Percentiles rank a stretch among this genome's conserved stretches.
phyloP scores from a whole-genome alignment of 2,888 invertebrate genomes.

The Polyploca ridens region DNA sequence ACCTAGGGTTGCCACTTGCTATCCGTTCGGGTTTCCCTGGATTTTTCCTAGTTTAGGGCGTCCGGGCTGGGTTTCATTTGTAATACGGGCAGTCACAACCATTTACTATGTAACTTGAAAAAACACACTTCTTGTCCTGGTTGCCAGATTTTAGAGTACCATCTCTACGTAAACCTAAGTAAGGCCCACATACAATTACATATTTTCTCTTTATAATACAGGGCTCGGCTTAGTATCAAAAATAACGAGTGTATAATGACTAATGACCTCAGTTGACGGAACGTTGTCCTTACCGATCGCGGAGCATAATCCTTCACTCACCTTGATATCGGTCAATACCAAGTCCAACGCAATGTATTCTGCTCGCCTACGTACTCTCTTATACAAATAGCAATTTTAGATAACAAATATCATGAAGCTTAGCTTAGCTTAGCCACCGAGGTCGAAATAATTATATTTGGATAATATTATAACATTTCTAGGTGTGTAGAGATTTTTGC shows the following conservation, averaged over 20 bases:
- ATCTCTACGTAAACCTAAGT: no score
- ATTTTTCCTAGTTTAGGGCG: no score
- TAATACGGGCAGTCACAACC: no score
- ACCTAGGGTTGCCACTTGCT: no score
- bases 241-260: conserved; percentile 5
- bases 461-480: neutral
- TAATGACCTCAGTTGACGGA: neutral
- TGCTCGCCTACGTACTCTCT: neutral
- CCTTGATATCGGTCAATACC: conserved; percentile 7
- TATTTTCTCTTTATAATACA: neutral
- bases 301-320: neutral
- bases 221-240: neutral
- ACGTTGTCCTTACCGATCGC: conserved; percentile 4
- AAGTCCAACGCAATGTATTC: neutral
- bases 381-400: neutral
- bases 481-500: no score
- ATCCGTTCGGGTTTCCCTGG: no score
- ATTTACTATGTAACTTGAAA: no score
- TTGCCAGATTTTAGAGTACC: no score
- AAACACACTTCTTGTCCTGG: no score
- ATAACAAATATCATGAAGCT: conserved; percentile 1
- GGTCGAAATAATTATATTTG: neutral
- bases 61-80: no score
- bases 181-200: no score
- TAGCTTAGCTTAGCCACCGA: neutral